Conservation (phyloP, 2,113 vertebrate species). For the Engraulis encrasicolus region DNA sequence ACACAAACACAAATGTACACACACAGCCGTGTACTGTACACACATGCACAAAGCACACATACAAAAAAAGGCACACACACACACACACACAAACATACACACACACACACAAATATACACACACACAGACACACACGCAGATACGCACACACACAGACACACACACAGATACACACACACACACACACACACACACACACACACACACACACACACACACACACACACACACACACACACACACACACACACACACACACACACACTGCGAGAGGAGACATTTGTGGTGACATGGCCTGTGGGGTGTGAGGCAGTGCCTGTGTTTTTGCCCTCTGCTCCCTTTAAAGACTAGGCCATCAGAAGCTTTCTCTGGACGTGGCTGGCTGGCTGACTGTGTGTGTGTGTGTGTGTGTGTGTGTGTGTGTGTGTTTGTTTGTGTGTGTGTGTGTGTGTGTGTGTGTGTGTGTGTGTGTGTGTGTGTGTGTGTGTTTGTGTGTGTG, state of each 20-base stretch:
- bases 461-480: constrained; percentile 27
- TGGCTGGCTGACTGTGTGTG: too few species aligned
- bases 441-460: too few species aligned
- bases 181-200: constrained; percentile 37
- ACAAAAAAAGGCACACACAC: background rate
- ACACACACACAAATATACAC: constrained; percentile 53
- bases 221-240: constrained; percentile 39
- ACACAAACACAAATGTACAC: too few species aligned
- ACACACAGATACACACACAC: background rate
- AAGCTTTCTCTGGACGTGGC: background rate
- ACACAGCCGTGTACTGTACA: too few species aligned
- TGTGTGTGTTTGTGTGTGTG: constrained; percentile 31
- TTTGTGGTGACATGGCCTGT: background rate
- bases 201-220: constrained; percentile 48
- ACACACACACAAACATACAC: constrained; percentile 19
- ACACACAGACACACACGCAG: background rate
- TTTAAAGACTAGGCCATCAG: background rate
- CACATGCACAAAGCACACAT: constrained; percentile 39
- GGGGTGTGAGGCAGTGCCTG: background rate
- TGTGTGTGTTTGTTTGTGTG: background rate
- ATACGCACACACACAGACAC: background rate
- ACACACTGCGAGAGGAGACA: background rate
- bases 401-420: background rate
- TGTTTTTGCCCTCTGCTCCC: background rate
- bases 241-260: constrained; percentile 46